Conservation (phyloP, 2,888 invertebrate genomes). For the Drosophila phalerata region DNA sequence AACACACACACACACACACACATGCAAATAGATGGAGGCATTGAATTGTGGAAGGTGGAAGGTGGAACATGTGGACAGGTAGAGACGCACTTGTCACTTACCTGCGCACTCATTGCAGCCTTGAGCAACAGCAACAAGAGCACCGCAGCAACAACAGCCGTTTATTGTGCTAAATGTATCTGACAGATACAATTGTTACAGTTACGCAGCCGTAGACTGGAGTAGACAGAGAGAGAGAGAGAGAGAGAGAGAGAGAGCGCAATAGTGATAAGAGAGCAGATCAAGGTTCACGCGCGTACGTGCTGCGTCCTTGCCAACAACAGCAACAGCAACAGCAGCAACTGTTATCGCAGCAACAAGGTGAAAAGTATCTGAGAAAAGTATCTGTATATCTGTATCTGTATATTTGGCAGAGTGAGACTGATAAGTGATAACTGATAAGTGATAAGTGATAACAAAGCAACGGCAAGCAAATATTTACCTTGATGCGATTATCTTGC, state of each 20-base stretch:
- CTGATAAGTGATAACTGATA: slow-evolving; percentile 34
- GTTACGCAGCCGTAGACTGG: slow-evolving; percentile 40
- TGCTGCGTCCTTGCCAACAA: slow-evolving; percentile 51
- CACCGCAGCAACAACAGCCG: slow-evolving; percentile 3
- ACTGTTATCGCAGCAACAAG: slow-evolving; percentile 51
- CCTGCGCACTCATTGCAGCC: slow-evolving; percentile 65
- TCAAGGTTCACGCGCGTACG: slow-evolving; percentile 25
- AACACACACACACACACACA: slow-evolving; percentile 31
- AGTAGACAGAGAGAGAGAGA: background rate
- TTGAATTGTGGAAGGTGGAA: slow-evolving; percentile 6
- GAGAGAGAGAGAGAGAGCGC: background rate
- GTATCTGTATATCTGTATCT: slow-evolving; percentile 29
- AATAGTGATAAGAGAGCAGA: slow-evolving; percentile 21
- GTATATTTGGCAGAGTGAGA: slow-evolving; percentile 23
- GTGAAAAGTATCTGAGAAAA: slow-evolving; percentile 57
- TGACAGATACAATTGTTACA: slow-evolving; percentile 66
- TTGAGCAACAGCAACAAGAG: slow-evolving; percentile 52
- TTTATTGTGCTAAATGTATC: slow-evolving; percentile 34
- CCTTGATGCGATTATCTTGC: slow-evolving; percentile 33
- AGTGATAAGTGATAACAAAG: too few species aligned
- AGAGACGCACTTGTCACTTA: slow-evolving; percentile 62
- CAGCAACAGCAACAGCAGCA: slow-evolving; percentile 19
- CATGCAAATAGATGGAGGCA: background rate
- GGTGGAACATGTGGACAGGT: slow-evolving; percentile 49
- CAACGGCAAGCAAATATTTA: slow-evolving; percentile 23